These are phyloP conservation scores for Scopus umbretta DNA, from an alignment of 2,113 vertebrate genomes.

Conservation along the genomic window DNA sequence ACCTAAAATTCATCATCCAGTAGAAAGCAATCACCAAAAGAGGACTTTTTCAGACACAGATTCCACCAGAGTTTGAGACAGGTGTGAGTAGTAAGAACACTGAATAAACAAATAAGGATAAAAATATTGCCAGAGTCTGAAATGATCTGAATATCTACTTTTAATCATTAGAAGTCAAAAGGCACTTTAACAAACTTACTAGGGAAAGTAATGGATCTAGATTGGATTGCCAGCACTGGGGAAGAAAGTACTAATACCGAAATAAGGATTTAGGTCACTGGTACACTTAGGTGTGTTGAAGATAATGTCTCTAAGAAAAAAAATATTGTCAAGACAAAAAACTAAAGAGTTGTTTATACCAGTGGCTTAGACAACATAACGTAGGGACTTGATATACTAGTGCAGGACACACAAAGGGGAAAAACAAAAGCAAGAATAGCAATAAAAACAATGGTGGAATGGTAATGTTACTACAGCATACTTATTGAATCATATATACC, in stretches of 20 bases:
- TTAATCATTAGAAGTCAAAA: background rate
- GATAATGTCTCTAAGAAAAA: background rate
- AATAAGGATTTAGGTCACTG: background rate
- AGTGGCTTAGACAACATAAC: background rate
- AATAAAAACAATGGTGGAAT: background rate
- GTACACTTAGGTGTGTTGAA: background rate
- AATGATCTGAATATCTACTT: background rate
- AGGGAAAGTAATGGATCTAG: background rate
- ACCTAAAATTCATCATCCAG: background rate
- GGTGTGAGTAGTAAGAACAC: background rate
- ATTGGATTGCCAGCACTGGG: background rate
- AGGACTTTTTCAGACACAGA: background rate
- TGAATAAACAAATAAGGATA: background rate
- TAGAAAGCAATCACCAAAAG: background rate
- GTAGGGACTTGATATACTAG: background rate
- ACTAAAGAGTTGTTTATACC: background rate
- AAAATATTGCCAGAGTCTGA: background rate
- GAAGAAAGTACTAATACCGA: background rate
- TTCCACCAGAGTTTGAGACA: background rate
- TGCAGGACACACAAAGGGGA: accelerated
- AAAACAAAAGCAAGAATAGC: background rate
- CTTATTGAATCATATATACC: background rate
- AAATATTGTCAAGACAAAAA: background rate
- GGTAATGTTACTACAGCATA: background rate
- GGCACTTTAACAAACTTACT: background rate